phyloP scores from a whole-genome alignment of 2,797 vertebrate genomes.

The Melanitta fusca region DNA sequence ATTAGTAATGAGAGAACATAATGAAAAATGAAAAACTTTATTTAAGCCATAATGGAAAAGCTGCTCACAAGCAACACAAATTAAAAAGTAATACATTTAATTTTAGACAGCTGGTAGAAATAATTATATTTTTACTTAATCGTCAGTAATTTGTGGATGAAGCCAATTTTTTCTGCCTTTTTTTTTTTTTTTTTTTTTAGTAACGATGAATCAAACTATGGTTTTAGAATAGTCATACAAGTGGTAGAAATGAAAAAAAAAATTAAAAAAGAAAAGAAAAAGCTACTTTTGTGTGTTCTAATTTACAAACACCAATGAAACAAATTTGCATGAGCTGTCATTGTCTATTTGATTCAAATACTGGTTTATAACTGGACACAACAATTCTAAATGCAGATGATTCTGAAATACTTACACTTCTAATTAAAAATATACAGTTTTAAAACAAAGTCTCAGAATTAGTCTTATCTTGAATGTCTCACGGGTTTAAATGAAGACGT shows the following conservation, averaged over 20 bases:
- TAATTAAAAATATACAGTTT: not conserved
- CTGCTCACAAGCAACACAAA: conserved; percentile 74
- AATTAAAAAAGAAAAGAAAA: not conserved
- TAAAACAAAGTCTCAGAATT: not conserved
- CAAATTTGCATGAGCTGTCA: not conserved
- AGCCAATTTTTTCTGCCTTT: conserved; percentile 42
- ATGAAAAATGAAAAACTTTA: conserved; percentile 80
- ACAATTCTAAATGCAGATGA: not conserved
- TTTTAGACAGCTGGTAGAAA: conserved; percentile 75
- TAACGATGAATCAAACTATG: conserved; percentile 54
- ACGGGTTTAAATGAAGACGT: not conserved
- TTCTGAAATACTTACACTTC: not conserved
- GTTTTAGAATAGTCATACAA: conserved; percentile 11
- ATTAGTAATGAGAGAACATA: conserved; percentile 78
- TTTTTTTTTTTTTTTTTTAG: conserved; percentile 19
- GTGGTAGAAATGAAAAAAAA: conserved; percentile 7
- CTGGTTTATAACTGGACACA: not conserved
- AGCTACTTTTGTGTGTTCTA: not conserved
- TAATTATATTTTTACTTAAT: conserved; percentile 78
- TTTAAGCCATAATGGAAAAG: conserved; percentile 79
- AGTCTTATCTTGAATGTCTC: not conserved
- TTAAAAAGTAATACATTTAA: conserved; percentile 78
- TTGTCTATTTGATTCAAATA: not conserved
- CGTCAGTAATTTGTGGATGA: conserved; percentile 71
- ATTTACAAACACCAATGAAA: not conserved